phyloP scores from a whole-genome alignment of 1,140 invertebrate species.

The Choristoneura fumiferana region DNA sequence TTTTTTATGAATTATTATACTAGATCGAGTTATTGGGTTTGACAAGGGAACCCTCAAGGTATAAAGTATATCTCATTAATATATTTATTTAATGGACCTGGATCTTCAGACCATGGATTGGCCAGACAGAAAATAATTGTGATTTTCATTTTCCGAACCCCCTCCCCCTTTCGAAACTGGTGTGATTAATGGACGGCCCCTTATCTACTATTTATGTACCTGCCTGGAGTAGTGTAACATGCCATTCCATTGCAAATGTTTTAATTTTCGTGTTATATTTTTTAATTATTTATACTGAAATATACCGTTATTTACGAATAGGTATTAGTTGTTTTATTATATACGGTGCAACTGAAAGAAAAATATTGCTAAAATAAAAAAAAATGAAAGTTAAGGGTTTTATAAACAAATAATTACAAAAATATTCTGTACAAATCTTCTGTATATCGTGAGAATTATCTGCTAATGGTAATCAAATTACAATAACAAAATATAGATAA shows the following conservation, averaged over 20 bases:
- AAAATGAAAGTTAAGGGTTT: constrained; percentile 8
- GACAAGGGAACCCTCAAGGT: too few relatives aligned
- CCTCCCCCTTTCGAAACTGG: too few relatives aligned
- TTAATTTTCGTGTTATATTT: not conserved
- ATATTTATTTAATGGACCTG: too few relatives aligned
- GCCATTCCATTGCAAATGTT: constrained; percentile 8
- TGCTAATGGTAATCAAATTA: constrained; percentile 18
- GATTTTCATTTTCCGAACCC: too few relatives aligned
- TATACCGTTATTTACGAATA: not conserved
- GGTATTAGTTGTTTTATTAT: constrained; percentile 15
- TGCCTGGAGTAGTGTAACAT: not conserved
- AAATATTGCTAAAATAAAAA: not conserved
- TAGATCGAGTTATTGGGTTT: too few relatives aligned
- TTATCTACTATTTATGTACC: too few relatives aligned
- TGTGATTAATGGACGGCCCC: too few relatives aligned
- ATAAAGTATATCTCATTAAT: too few relatives aligned
- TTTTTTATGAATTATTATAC: too few relatives aligned
- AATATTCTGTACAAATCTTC: constrained; percentile 6
- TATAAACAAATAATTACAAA: constrained; percentile 18
- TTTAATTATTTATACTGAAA: not conserved
- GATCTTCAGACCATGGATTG: too few relatives aligned
- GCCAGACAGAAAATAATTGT: too few relatives aligned
- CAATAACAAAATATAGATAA: not conserved
- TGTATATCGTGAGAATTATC: constrained; percentile 5
- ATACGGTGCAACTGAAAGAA: not conserved